Evolutionary conservation across 2,888 invertebrate genomes (phyloP).

Genomic region (Drosophila koepferae): DNA sequence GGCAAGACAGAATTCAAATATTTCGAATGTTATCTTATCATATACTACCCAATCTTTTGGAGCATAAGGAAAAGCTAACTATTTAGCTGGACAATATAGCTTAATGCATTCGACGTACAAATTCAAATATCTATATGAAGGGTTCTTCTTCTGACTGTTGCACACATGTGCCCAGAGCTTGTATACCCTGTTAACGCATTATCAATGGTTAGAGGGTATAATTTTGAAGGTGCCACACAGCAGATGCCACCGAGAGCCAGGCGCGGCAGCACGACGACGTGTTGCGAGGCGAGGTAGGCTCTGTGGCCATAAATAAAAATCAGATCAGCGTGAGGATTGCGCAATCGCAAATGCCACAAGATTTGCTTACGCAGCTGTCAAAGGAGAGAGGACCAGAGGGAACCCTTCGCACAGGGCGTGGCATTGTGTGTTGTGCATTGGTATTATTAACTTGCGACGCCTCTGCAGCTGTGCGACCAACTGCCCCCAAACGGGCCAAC

Average conservation of each 20-base stretch:
- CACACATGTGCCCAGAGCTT: neutral
- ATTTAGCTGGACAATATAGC: neutral
- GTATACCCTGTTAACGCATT: neutral
- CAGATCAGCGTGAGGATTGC: conserved; percentile 83
- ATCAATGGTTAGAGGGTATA: conserved; percentile 12
- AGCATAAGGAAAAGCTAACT: neutral
- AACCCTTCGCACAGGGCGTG: conserved; percentile 33
- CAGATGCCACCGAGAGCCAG: conserved; percentile 19
- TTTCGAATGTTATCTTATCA: neutral
- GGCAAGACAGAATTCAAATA: neutral
- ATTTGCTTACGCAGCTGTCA: conserved; percentile 62
- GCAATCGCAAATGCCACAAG: conserved; percentile 72
- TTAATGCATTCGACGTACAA: no score
- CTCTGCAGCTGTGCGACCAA: conserved; percentile 47
- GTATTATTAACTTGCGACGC: conserved; percentile 54
- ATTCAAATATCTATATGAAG: neutral
- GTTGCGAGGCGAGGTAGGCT: conserved; percentile 30
- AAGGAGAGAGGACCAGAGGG: conserved; percentile 3
- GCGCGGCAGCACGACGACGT: conserved; percentile 3
- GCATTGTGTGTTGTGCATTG: conserved; percentile 20
- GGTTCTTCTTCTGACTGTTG: neutral
- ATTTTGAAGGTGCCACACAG: conserved; percentile 38
- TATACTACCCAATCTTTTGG: neutral
- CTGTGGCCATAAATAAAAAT: conserved; percentile 82
- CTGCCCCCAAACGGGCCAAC: conserved; percentile 47